phyloP scores from a whole-genome alignment of 1,140 invertebrate species.

The Leptinotarsa texana region DNA sequence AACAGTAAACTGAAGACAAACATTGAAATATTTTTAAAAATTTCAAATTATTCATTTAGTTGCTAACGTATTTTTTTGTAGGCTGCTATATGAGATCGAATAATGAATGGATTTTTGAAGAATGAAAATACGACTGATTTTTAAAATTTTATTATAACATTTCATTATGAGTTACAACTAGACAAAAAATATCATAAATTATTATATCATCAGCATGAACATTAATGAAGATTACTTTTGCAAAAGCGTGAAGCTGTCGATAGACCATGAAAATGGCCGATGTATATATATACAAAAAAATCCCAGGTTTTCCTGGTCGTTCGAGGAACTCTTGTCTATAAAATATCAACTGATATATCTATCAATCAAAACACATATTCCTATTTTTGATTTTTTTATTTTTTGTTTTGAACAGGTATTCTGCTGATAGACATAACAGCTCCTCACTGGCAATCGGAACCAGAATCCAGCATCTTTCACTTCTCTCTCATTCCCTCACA shows the following conservation, averaged over 20 bases:
- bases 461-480: constrained; percentile 17
- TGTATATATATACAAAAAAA: constrained; percentile 51
- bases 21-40: too few species aligned
- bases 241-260: constrained; percentile 44
- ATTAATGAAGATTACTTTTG: constrained; percentile 20
- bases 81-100: too few species aligned
- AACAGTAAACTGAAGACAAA: too few species aligned
- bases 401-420: constrained; percentile 9
- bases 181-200: constrained; percentile 20
- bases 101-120: not conserved
- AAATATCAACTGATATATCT: constrained; percentile 27
- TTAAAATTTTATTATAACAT: constrained; percentile 11
- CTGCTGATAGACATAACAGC: constrained; percentile 25
- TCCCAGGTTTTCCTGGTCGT: constrained; percentile 45
- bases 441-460: constrained; percentile 17
- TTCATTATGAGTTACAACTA: constrained; percentile 21
- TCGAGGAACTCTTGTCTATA: constrained; percentile 30
- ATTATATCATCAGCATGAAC: constrained; percentile 15
- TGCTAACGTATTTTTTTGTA: too few species aligned
- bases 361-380: constrained; percentile 29
- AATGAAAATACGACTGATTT: not conserved
- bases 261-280: constrained; percentile 47
- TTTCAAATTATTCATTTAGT: too few species aligned
- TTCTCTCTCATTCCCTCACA: constrained; percentile 12
- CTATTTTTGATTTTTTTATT: constrained; percentile 31